These are phyloP conservation scores for Silvanus unidentatus DNA, from an alignment of 2,888 invertebrate species.

Conservation along the genomic window DNA sequence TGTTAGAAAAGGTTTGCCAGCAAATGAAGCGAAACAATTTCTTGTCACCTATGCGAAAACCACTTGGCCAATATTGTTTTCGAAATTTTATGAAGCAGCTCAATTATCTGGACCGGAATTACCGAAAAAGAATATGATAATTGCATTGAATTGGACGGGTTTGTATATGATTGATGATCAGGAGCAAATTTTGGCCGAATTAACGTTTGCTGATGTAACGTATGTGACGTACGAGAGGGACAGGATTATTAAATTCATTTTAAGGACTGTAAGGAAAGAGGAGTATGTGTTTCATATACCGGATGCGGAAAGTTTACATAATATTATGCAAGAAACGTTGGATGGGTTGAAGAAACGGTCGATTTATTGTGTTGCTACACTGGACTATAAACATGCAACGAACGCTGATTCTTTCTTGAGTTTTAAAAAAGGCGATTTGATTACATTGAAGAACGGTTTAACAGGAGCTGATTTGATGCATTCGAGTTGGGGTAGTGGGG, in stretches of 20 bases:
- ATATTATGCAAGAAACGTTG: slow-evolving; percentile 76
- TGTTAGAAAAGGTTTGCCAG: slow-evolving; percentile 60
- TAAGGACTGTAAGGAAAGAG: slow-evolving; percentile 80
- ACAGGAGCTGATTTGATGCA: slow-evolving; percentile 70
- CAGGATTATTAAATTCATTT: slow-evolving; percentile 61
- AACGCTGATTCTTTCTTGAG: slow-evolving; percentile 55
- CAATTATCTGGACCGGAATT: slow-evolving; percentile 65
- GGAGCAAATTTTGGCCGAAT: slow-evolving; percentile 83
- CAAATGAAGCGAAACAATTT: slow-evolving; percentile 76
- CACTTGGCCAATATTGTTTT: slow-evolving; percentile 92
- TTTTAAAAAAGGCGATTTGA: slow-evolving; percentile 69
- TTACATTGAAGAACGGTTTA: slow-evolving; percentile 68
- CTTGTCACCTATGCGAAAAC: slow-evolving; percentile 86
- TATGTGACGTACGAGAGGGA: slow-evolving; percentile 60
- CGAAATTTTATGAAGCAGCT: slow-evolving; percentile 88
- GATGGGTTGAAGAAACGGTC: slow-evolving; percentile 83
- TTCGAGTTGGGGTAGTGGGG: slow-evolving; percentile 67
- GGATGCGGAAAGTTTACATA: slow-evolving; percentile 79
- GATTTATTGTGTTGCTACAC: slow-evolving; percentile 71
- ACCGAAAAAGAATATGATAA: slow-evolving; percentile 69
- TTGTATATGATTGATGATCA: slow-evolving; percentile 88
- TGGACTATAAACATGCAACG: slow-evolving; percentile 52
- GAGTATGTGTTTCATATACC: slow-evolving; percentile 87
- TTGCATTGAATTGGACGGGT: slow-evolving; percentile 92
- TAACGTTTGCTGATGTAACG: slow-evolving; percentile 80